Evolutionary conservation across 2,888 invertebrate species (phyloP), one percentile per base, ranked within the genome.

Genomic region (Dendrolimus houi): DNA sequence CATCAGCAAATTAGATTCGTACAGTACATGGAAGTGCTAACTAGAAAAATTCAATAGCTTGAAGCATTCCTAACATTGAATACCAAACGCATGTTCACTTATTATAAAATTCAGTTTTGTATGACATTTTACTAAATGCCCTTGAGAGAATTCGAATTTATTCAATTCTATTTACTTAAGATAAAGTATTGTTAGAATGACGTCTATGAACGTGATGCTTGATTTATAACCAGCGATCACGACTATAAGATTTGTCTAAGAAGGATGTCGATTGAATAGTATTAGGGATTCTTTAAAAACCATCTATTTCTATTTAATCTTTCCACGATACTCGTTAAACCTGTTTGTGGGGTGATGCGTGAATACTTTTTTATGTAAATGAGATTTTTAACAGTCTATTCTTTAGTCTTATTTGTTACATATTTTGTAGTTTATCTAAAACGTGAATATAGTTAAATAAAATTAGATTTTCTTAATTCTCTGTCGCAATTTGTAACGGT

Each of bases 121-220:
- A 9, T 57, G 13, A 10, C 42, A 53, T 29, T 54, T 8, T 40
- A 14, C 41, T 29, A 1, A 13, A 52, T 55, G 58, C 14, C 59
- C 59, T 58, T 65, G 67, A 67, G 67, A 65, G 60, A 61, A 67
- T 66, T 61, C 57, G 52, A 61, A 66, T 60, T 61, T 59, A 59
- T 57, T 57, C 52, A 61, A 68, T 60, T 60, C 60, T 66, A 62
- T 70, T 69, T 63, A 65, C 61, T 56, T 60, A 62, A 60, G 64
- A 69, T 65, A 62, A 61, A 64, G 53, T 54, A 52, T 57, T 57
- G 47, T 54, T 54, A 54, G 41, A 54, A 52, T 41, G 41, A 57
- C 59, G 57, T 58, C 57, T 58, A 58, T 57, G 59, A 63, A 63
- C 75, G 70, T 76, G 77, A 71, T 64, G 54, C 54, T 58, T 62